phyloP scores from a whole-genome alignment of 2,113 vertebrate genomes.

The Lonchura striata region DNA sequence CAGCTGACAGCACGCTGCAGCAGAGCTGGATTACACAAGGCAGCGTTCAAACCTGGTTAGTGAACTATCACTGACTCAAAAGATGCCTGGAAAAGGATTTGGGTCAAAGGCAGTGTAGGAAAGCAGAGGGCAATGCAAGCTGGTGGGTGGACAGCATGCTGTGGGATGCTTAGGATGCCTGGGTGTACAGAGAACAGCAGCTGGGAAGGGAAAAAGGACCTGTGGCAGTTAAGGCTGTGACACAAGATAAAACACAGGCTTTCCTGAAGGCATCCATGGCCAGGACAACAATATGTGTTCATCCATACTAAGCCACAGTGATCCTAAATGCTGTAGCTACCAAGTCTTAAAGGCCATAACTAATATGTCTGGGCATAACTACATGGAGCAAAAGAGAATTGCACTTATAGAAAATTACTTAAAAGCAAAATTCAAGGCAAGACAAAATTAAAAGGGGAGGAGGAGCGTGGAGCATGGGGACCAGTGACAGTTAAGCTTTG shows the following conservation, averaged over 20 bases:
- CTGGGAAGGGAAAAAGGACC: background rate
- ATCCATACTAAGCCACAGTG: background rate
- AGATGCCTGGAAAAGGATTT: background rate
- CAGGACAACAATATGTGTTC: background rate
- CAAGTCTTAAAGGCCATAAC: background rate
- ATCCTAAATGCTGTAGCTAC: background rate
- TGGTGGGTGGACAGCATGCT: background rate
- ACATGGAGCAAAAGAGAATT: background rate
- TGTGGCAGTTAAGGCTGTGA: background rate
- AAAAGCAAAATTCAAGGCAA: background rate
- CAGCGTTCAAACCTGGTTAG: background rate
- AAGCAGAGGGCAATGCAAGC: background rate
- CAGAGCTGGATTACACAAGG: background rate
- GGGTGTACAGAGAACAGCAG: background rate
- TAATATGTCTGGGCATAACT: background rate
- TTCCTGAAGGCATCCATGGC: background rate
- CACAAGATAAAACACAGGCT: background rate
- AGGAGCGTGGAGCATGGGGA: background rate
- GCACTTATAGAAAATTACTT: rapidly evolving
- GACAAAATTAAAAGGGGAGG: background rate
- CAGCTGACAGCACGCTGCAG: background rate
- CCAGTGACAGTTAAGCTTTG: background rate
- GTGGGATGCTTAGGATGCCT: background rate
- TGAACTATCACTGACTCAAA: background rate
- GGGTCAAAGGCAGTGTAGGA: background rate